Conservation (phyloP, 2,888 invertebrate genomes). For the Augiades crinisus region DNA sequence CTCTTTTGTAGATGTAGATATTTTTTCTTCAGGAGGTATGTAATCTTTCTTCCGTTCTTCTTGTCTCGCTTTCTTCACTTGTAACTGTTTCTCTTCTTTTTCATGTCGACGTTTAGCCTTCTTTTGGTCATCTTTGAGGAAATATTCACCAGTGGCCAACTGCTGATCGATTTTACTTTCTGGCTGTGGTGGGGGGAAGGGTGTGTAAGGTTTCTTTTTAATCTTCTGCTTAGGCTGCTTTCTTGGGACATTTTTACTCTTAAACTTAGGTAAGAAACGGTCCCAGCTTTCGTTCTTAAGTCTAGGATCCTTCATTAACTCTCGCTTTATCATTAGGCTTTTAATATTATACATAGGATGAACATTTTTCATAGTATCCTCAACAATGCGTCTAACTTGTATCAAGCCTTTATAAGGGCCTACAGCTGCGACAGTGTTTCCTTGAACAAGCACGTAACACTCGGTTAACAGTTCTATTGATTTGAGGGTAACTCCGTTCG, state of each 20-base stretch:
- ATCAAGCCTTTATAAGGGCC: constrained; percentile 96
- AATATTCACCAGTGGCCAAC: constrained; percentile 97
- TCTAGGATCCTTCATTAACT: constrained; percentile 95
- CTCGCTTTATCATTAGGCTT: constrained; percentile 97
- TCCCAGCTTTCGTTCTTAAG: constrained; percentile 98
- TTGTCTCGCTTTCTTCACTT: constrained; percentile 86
- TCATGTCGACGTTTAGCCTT: constrained; percentile 86
- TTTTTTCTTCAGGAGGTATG: constrained; percentile 88
- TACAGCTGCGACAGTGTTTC: constrained; percentile 97
- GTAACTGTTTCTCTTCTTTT: constrained; percentile 88
- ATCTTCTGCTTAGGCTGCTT: constrained; percentile 94
- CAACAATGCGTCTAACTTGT: constrained; percentile 93
- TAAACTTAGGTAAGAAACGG: constrained; percentile 96
- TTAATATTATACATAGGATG: constrained; percentile 99
- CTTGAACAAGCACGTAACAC: constrained; percentile 98
- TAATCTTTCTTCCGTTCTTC: constrained; percentile 91
- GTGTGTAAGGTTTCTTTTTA: constrained; percentile 96
- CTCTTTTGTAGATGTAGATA: constrained; percentile 37
- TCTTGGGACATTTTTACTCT: constrained; percentile 92
- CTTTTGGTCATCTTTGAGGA: constrained; percentile 93
- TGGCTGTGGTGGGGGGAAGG: constrained; percentile 96
- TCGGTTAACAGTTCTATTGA: constrained; percentile 97
- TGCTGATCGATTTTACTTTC: constrained; percentile 97
- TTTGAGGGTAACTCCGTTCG: constrained; percentile 98
- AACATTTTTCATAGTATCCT: constrained; percentile 99